Evolutionary conservation across 2,113 vertebrate genomes (phyloP).

Genomic region (Pungitius pungitius): DNA sequence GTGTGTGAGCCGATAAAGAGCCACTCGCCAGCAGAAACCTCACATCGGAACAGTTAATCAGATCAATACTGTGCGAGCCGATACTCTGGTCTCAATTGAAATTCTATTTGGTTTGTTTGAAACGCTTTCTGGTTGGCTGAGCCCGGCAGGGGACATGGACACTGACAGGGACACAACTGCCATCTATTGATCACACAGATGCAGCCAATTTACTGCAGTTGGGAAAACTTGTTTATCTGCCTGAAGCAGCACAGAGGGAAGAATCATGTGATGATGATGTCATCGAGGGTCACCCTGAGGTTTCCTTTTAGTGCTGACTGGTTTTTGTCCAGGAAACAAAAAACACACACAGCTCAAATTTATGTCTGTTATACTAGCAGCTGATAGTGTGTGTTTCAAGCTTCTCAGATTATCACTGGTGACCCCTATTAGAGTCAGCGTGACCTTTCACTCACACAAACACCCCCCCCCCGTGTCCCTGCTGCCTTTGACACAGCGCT

Average conservation of each 20-base stretch:
- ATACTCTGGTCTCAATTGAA: too few species aligned
- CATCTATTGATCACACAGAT: conserved; percentile 46
- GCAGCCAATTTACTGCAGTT: conserved; percentile 50
- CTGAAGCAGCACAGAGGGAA: conserved; percentile 15
- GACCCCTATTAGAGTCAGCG: conserved; percentile 56
- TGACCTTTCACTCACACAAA: conserved; percentile 41
- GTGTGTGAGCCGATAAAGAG: not conserved
- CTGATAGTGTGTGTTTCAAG: conserved; percentile 40
- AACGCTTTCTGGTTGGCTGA: too few species aligned
- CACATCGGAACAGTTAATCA: not conserved
- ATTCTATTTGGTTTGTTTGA: too few species aligned
- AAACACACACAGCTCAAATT: conserved; percentile 23
- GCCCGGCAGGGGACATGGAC: too few species aligned
- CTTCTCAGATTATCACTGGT: conserved; percentile 56
- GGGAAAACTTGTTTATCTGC: conserved; percentile 51
- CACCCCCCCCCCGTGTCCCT: conserved; percentile 40
- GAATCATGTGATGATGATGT: conserved; percentile 20
- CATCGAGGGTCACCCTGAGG: conserved; percentile 22
- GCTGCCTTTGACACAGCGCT: conserved; percentile 33
- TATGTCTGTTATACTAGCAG: conserved; percentile 23
- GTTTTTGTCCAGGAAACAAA: not conserved
- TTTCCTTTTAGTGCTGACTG: conserved; percentile 27
- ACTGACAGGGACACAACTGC: too few species aligned
- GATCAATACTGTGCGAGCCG: conserved; percentile 10
- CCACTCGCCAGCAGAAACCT: too few species aligned